phyloP scores from a whole-genome alignment of 2,797 vertebrate species.

The Paguma larvata region DNA sequence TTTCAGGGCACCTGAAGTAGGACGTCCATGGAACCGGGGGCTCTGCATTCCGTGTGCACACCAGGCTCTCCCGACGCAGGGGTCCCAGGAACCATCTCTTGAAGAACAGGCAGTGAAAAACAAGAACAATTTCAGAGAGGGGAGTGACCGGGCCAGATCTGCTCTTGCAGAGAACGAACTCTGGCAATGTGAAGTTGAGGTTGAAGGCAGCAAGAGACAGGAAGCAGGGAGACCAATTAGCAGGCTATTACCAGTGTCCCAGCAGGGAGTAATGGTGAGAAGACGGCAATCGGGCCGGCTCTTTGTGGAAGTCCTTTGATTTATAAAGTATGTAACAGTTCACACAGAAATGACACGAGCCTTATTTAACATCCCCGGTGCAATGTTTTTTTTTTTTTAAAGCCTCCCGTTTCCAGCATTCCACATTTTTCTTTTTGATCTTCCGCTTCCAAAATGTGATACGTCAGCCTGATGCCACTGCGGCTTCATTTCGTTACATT shows the following conservation, averaged over 20 bases:
- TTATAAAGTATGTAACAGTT: background rate
- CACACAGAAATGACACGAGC: background rate
- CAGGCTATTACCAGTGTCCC: background rate
- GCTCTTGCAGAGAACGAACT: background rate
- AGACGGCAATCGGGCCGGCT: background rate
- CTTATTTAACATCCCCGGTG: background rate
- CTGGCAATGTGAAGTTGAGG: background rate
- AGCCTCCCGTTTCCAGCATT: background rate
- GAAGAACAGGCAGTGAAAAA: background rate
- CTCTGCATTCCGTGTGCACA: background rate
- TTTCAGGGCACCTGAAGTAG: background rate
- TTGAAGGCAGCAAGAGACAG: conserved; percentile 12
- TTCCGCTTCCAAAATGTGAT: background rate
- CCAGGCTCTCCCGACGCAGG: background rate
- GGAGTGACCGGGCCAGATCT: background rate
- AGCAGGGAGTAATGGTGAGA: background rate
- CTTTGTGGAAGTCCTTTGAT: conserved; percentile 54
- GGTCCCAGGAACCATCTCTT: background rate
- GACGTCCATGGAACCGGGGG: fast-evolving
- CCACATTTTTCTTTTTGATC: background rate
- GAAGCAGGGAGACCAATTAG: conserved; percentile 61
- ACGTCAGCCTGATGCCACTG: background rate
- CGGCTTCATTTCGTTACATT: conserved; percentile 54
- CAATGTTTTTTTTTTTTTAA: background rate
- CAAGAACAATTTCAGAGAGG: background rate